Evolutionary conservation across 1,140 invertebrate species (phyloP).

Genomic region (Zaprionus kolodkinae): DNA sequence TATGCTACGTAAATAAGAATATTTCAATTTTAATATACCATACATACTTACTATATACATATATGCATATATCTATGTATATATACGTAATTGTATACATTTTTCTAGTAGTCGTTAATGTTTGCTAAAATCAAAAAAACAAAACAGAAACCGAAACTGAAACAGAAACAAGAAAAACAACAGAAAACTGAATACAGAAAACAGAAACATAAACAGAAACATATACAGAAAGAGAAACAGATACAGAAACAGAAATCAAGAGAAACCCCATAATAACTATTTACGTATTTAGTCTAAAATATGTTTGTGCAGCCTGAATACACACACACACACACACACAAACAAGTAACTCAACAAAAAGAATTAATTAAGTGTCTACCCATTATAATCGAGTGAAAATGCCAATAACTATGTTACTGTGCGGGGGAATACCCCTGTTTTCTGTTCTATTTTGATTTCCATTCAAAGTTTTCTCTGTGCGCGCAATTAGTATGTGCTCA

Average conservation of each 20-base stretch:
- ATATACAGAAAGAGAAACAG: slow-evolving; percentile 32
- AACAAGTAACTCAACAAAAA: slow-evolving; percentile 31
- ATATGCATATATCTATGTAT: slow-evolving; percentile 14
- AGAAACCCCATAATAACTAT: too few relatives aligned
- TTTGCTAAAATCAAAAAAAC: slow-evolving; percentile 58
- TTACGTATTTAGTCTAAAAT: slow-evolving; percentile 61
- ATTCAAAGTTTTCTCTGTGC: slow-evolving; percentile 56
- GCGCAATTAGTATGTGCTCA: slow-evolving; percentile 61
- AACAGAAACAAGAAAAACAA: slow-evolving; percentile 22
- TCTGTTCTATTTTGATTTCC: slow-evolving; percentile 47
- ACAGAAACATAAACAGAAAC: slow-evolving; percentile 27
- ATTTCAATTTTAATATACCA: slow-evolving; percentile 44
- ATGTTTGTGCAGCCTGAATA: slow-evolving; percentile 60
- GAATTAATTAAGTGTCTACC: slow-evolving; percentile 67
- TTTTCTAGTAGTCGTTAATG: slow-evolving; percentile 73
- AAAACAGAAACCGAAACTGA: slow-evolving; percentile 16
- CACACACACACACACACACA: slow-evolving; percentile 21
- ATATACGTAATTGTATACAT: slow-evolving; percentile 50
- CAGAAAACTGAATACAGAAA: slow-evolving; percentile 13
- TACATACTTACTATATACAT: slow-evolving; percentile 1
- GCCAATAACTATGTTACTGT: slow-evolving; percentile 59
- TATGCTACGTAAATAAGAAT: slow-evolving; percentile 70
- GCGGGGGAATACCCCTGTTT: slow-evolving; percentile 29
- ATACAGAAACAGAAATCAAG: slow-evolving; percentile 37
- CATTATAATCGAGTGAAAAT: slow-evolving; percentile 69